Percentiles rank a stretch among this genome's conserved stretches.
These are phyloP conservation scores for Eonycteris spelaea DNA, from an alignment of 2,113 vertebrate genomes.

Conservation along the genomic window DNA sequence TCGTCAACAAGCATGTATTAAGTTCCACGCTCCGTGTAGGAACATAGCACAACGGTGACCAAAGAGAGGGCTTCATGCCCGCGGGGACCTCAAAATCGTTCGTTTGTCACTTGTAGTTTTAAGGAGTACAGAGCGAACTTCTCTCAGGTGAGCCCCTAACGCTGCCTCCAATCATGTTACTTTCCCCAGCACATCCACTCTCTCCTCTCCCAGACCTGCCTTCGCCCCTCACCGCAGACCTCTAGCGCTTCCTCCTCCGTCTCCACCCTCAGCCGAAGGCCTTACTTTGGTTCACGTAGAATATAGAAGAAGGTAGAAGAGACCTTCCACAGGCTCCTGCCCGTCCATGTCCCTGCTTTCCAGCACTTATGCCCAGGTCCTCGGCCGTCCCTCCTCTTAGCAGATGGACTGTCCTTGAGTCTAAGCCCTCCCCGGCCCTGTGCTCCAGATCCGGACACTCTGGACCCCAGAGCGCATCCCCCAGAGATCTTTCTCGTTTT, in stretches of 20 bases:
- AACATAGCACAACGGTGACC: fast-evolving
- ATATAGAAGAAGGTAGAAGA: not conserved
- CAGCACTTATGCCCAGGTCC: fast-evolving
- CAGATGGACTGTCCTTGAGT: no score
- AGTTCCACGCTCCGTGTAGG: not conserved
- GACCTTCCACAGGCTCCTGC: not conserved
- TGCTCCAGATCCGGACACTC: not conserved
- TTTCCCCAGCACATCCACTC: not conserved
- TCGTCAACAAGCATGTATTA: fast-evolving
- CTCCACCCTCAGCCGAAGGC: not conserved
- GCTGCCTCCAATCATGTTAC: fast-evolving
- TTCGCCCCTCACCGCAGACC: not conserved
- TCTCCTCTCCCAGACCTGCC: not conserved
- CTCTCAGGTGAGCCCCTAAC: not conserved
- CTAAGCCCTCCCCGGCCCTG: not conserved
- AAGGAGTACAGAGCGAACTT: not conserved
- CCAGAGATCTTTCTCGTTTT: not conserved
- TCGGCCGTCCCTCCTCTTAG: not conserved
- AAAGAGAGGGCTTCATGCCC: not conserved
- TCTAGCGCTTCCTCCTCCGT: not conserved
- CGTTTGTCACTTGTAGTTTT: not conserved
- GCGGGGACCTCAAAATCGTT: not conserved
- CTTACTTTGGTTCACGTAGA: not conserved
- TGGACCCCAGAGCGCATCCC: not conserved
- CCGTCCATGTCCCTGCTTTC: not conserved